Base-by-base conservation (phyloP, 2,113 vertebrate genomes). In the Hucho hucho region DNA sequence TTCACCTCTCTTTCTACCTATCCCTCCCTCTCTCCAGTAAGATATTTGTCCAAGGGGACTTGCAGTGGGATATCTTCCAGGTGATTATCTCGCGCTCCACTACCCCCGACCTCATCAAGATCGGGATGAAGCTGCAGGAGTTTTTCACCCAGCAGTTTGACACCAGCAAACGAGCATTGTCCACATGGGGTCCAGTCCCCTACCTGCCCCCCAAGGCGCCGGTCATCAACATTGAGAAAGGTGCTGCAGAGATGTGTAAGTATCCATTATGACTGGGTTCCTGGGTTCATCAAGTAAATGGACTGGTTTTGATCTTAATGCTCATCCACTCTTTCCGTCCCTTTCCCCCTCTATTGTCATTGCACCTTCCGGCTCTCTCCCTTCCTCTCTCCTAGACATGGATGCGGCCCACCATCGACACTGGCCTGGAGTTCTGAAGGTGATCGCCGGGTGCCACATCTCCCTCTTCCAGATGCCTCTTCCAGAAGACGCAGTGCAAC, bases 31-130 rank as follows among this genome's bases (percentile, higher is more conserved):
- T 59, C 53, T 85, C 53, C 85, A 99, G 98, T 86, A 96, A 96
- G 85, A 97, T 99, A 88, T 99, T 99, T 84, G 93, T 99, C 87
- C 97, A 98, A 69, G 98, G 98, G 73, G 98, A 99, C 88, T 86
- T 99, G 89, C 96, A 98, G 87, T 99, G 98, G 98, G 97, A 99
- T 92, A 98, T 98, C 84, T 99, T 99, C 90, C 98, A 99, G 94
- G 98, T 99, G 79, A 99, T 99, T 92, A 99, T 99, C 91, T 99
- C 98, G 53, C 94, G 98, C 88, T 98, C 97, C 0, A 99, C 98
- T 58, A 99, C 98, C 0, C 98, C 98, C 68, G 98, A 99, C 91
- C 94, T 99, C 77, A 98, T 99, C 89, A 99, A 99, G 94, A 99
- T 99, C 73, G 97, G 97, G 91, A 98, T 98, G 98, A 99, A 99